Evolutionary conservation across 2,113 vertebrate species (phyloP).

Genomic region (Nycticebus coucang): DNA sequence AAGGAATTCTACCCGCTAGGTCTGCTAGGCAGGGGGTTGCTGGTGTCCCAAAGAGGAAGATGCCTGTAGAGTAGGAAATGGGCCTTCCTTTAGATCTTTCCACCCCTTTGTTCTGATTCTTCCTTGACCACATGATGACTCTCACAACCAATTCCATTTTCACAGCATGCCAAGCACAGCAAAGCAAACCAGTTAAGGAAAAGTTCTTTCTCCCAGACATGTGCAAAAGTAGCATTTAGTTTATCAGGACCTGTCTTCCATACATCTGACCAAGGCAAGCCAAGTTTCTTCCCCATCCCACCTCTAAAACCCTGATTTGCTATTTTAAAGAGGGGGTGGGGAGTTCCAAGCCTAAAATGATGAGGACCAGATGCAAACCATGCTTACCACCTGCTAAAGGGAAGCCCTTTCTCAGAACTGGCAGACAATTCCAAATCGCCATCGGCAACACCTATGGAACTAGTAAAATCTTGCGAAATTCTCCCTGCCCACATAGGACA

Average conservation of each 20-base stretch:
- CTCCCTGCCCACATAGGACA: conserved; percentile 3
- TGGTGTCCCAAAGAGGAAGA: neutral
- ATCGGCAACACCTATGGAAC: neutral
- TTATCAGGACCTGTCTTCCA: neutral
- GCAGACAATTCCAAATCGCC: neutral
- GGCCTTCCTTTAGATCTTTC: neutral
- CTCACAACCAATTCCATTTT: neutral
- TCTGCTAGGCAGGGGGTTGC: neutral
- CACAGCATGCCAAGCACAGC: neutral
- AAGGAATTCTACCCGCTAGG: neutral
- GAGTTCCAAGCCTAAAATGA: neutral
- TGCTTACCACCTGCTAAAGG: neutral
- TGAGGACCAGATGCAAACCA: neutral
- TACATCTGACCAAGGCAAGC: neutral
- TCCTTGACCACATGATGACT: neutral
- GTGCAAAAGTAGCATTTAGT: neutral
- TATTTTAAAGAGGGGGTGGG: neutral
- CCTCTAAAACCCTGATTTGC: neutral
- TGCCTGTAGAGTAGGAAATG: neutral
- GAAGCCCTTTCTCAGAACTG: neutral
- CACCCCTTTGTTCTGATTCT: neutral
- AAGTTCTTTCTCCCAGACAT: neutral
- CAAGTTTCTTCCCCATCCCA: neutral
- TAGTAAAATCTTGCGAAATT: neutral
- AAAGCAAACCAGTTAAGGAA: neutral